Percentiles rank a stretch among this genome's conserved stretches.
These are phyloP conservation scores for Podarcis siculus DNA, from an alignment of 2,797 vertebrate species.

Conservation along the genomic window DNA sequence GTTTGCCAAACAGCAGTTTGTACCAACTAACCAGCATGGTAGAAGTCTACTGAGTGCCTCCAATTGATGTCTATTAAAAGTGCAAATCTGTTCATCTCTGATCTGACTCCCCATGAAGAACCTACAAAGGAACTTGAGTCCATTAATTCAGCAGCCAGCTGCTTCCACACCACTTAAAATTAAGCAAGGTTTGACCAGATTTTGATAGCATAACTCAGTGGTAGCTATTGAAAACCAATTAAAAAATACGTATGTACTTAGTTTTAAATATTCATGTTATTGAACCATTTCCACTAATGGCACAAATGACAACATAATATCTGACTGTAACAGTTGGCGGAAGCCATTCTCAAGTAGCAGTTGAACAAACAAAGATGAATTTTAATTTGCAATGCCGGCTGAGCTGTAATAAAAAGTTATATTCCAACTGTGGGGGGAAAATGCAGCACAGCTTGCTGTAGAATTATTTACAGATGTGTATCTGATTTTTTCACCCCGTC, in stretches of 20 bases:
- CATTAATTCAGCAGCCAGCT: conserved; percentile 65
- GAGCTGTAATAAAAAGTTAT: conserved; percentile 82
- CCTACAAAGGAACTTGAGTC: conserved; percentile 55
- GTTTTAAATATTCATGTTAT: conserved; percentile 78
- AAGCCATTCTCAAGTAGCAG: conserved; percentile 79
- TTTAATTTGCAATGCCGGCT: conserved; percentile 82
- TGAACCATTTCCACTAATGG: conserved; percentile 75
- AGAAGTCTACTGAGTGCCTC: conserved; percentile 30
- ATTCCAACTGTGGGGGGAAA: conserved; percentile 79
- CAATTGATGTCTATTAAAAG: conserved; percentile 50
- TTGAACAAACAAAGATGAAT: conserved; percentile 81
- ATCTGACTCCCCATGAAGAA: conserved; percentile 45
- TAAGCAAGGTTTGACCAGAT: conserved; percentile 67
- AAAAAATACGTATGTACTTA: conserved; percentile 59
- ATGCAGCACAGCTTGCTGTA: conserved; percentile 76
- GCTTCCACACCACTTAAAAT: conserved; percentile 67
- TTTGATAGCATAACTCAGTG: conserved; percentile 59
- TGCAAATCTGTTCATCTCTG: conserved; percentile 53
- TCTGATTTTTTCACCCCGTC: conserved; percentile 44
- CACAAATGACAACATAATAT: conserved; percentile 79
- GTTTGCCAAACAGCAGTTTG: conserved; percentile 22
- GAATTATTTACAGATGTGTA: conserved; percentile 78
- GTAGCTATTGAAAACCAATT: conserved; percentile 70
- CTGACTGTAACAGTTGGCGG: conserved; percentile 79
- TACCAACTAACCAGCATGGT: conserved; percentile 8